Evolutionary conservation across 2,888 invertebrate species (phyloP), one percentile per base, ranked within the genome.

Genomic region (Ectemnius lituratus): DNA sequence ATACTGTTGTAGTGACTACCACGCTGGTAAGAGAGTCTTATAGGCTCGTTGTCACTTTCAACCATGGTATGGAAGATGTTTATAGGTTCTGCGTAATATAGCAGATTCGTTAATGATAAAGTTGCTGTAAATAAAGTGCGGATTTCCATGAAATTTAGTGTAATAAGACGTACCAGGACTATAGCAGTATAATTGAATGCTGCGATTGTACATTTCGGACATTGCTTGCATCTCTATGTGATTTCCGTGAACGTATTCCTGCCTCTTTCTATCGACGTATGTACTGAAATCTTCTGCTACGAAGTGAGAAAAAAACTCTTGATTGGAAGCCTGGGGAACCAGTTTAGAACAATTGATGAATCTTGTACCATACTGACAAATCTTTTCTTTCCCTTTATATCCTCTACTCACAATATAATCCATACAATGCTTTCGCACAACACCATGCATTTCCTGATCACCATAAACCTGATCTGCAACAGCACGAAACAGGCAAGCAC

Each of bases 221-320:
- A 97, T 94, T 23, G 97, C 97, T 90, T 97, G 97, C 89, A 97
- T 96, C 91, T 97, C 97, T 82, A 97, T 94, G 89, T 97, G 97
- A 91, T 97, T 97, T 60, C 97, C 97, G 90, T 97, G 97, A 28
- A 95, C 95, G 88, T 94, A 93, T 85, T 95, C 94, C 84, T 94
- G 93, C 23, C 96, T 93, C 90, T 97, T 97, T 52, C 97, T 93
- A 83, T 94, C 94, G 27, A 97, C 94, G 88, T 97, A 97, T 52
- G 94, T 94, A 75, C 94, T 94, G 87, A 97, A 97, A 90, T 97
- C 96, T 90, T 97, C 97, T 0, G 97, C 97, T 57, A 97, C 95
- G 91, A 97, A 97, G 83, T 96, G 96, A 23, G 95, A 95, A 90
- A 96, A 97, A 87, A 96, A 96, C 88, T 97, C 97, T 58, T 94